phyloP scores from a whole-genome alignment of 2,797 vertebrate species.

The Rhodeus uyekii region DNA sequence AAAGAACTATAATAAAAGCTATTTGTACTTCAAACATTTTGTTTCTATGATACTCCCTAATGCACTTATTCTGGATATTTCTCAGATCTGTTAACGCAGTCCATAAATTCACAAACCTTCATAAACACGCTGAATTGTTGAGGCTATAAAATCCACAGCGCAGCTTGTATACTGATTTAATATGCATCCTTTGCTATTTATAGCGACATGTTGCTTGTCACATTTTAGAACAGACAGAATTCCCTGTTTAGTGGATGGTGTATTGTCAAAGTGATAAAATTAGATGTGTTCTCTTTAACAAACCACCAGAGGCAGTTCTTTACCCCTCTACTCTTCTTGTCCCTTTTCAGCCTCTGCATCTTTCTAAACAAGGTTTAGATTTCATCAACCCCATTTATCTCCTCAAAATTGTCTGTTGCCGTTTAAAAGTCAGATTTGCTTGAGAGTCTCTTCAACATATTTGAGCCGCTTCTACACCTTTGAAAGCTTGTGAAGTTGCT shows the following conservation, averaged over 20 bases:
- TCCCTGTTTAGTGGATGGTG: constrained; percentile 26
- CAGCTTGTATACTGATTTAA: neutral
- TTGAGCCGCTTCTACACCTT: neutral
- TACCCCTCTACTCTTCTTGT: neutral
- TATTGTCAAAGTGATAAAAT: constrained; percentile 25
- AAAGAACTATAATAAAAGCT: neutral
- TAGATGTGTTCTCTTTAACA: constrained; percentile 28
- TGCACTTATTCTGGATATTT: neutral
- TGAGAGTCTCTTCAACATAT: neutral
- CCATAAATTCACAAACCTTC: neutral
- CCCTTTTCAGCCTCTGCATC: neutral
- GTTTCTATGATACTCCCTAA: neutral
- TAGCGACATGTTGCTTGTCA: constrained; percentile 1
- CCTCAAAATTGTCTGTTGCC: neutral
- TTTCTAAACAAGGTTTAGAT: constrained; percentile 17
- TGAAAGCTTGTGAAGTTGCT: neutral
- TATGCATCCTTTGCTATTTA: constrained; percentile 12
- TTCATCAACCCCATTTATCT: constrained; percentile 18
- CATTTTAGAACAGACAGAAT: constrained; percentile 21
- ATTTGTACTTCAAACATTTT: neutral
- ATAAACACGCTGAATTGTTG: neutral
- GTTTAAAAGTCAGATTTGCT: constrained; percentile 3
- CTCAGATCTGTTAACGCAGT: neutral
- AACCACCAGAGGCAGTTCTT: constrained; percentile 11
- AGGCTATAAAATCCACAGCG: neutral